phyloP scores from a whole-genome alignment of 2,888 invertebrate genomes.

The Dicyrtomina minuta region DNA sequence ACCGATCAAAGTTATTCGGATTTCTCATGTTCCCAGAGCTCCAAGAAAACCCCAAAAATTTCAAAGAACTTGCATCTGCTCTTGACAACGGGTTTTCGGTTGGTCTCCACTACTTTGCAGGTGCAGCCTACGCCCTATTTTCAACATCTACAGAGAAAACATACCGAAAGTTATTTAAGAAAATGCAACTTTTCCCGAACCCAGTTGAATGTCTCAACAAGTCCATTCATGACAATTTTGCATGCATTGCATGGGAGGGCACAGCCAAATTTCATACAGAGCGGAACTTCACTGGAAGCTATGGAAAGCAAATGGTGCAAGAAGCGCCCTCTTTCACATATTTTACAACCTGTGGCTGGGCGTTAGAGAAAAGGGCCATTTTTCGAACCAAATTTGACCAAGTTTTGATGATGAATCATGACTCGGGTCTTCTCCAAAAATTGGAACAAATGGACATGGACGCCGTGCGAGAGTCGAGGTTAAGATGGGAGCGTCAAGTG shows the following conservation, averaged over 20 bases:
- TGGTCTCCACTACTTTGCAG: constrained; percentile 38
- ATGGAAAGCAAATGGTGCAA: constrained; percentile 37
- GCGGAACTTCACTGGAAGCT: constrained; percentile 42
- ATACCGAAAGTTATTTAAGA: constrained; percentile 39
- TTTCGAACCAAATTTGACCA: too few relatives aligned
- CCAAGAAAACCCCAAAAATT: constrained; percentile 35
- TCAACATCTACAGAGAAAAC: constrained; percentile 44
- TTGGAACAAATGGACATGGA: constrained; percentile 22
- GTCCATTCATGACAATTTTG: too few relatives aligned
- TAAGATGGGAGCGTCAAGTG: constrained; percentile 8
- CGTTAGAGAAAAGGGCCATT: constrained; percentile 30
- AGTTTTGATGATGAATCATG: neutral
- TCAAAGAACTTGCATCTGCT: constrained; percentile 41
- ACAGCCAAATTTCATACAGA: constrained; percentile 41
- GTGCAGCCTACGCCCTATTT: constrained; percentile 45
- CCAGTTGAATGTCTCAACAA: too few relatives aligned
- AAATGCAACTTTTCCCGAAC: too few relatives aligned
- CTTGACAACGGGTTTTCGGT: constrained; percentile 28
- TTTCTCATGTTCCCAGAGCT: constrained; percentile 45
- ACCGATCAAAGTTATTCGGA: constrained; percentile 42
- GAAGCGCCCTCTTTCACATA: constrained; percentile 33
- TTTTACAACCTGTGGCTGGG: constrained; percentile 38
- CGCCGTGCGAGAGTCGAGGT: neutral
- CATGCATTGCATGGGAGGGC: constrained; percentile 47
- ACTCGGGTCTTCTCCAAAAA: constrained; percentile 16